Evolutionary conservation across 1,140 invertebrate species (phyloP).

Genomic region (Drosophila leontia): DNA sequence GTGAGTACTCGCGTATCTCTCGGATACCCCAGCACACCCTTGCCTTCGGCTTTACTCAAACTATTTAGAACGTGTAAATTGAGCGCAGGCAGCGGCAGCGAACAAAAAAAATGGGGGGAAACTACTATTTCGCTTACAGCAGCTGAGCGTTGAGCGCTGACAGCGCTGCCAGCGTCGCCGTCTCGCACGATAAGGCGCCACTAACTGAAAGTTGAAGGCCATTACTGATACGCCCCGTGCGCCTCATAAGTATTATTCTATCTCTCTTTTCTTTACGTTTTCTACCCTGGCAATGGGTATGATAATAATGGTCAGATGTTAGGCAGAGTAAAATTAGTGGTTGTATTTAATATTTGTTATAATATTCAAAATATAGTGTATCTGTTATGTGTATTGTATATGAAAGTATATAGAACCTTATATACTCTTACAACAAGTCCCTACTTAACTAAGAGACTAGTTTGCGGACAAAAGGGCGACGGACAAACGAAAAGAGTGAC

Average conservation of each 20-base stretch:
- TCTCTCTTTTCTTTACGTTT: background rate
- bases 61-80: conserved; percentile 83
- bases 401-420: background rate
- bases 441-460: too few species aligned
- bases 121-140: conserved; percentile 45
- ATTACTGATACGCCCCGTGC: conserved; percentile 79
- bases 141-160: conserved; percentile 25
- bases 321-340: too few species aligned
- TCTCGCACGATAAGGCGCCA: conserved; percentile 74
- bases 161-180: conserved; percentile 49
- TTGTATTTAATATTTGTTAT: background rate
- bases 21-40: conserved; percentile 43
- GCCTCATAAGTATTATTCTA: conserved; percentile 50
- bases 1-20: conserved; percentile 65
- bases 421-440: too few species aligned
- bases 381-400: background rate
- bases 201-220: conserved; percentile 81
- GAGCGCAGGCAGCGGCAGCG: conserved; percentile 21
- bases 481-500: too few species aligned
- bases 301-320: background rate
- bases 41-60: conserved; percentile 21
- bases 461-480: too few species aligned
- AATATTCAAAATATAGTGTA: too few species aligned
- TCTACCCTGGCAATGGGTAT: conserved; percentile 6
- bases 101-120: conserved; percentile 7